Evolutionary conservation across 2,888 invertebrate species (phyloP), one percentile per base, ranked within the genome.

Genomic region (Mimachlamys varia): DNA sequence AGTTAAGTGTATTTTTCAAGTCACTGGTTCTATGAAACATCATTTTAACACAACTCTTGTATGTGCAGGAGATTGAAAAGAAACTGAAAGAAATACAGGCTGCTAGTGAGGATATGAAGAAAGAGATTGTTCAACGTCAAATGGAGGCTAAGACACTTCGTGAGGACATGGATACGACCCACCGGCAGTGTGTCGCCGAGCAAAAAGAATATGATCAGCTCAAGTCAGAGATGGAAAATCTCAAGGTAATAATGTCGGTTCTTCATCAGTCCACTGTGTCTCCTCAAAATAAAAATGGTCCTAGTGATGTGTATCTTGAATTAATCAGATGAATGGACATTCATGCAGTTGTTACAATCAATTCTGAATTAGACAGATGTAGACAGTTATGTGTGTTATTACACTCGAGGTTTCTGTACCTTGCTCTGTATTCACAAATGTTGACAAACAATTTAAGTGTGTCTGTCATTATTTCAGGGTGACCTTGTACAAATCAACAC

Each of bases 21-120:
- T n/a, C n/a, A n/a, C n/a, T n/a, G n/a, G n/a, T n/a, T n/a, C n/a
- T n/a, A n/a, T 44, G 7, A 5, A 44, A 44, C 3, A 44, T 7
- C 44, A 53, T 13, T 53, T 10, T 53, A 53, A 53, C 12, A 53
- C 5, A 53, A 13, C 53, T 17, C 15, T 17, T 53, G 17, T 2
- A 10, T 17, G 91, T 76, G 12, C 93, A 96, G 96, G 96, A 97
- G 92, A 94, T 96, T 17, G 96, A 97, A 91, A 96, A 96, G 92
- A 96, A 96, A 92, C 95, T 96, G 17, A 96, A 96, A 90, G 96
- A 96, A 90, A 93, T 97, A 38, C 96, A 96, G 89, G 93, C 94
- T 22, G 94, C 95, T 13, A 94, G 94, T 93, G 96, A 96, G 58
- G 97, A 97, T 37, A 94, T 96, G 94, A 95, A 94, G 88, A 96